These are phyloP conservation scores for Trachelus troglodyta DNA, from an alignment of 2,888 invertebrate genomes.

Conservation along the genomic window DNA sequence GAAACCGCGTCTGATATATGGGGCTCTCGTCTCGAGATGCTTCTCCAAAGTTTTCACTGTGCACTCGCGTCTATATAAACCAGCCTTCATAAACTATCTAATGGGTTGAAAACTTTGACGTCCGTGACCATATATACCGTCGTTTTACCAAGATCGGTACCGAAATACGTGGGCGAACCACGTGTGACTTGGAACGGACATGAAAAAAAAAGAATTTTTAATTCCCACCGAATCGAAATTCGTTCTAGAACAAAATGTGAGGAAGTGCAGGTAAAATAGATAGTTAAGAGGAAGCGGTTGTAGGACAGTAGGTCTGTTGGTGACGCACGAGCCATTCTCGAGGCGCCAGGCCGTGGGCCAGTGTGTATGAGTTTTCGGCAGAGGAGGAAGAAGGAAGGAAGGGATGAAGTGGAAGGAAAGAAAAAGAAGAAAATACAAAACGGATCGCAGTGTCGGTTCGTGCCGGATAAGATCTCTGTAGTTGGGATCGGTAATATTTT, in stretches of 20 bases:
- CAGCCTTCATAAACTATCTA: neutral
- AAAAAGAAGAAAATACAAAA: constrained; percentile 39
- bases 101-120: neutral
- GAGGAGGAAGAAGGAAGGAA: constrained; percentile 17
- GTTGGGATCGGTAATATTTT: constrained; percentile 61
- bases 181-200: neutral
- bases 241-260: neutral
- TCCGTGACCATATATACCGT: neutral
- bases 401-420: constrained; percentile 26
- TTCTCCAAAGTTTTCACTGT: neutral
- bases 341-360: constrained; percentile 41
- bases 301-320: constrained; percentile 17
- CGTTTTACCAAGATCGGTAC: neutral
- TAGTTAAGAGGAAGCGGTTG: neutral
- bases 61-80: neutral
- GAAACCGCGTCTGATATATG: constrained; percentile 8
- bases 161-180: neutral
- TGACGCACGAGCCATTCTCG: constrained; percentile 42
- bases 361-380: constrained; percentile 2
- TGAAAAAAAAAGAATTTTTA: neutral
- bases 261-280: neutral
- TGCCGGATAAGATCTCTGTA: constrained; percentile 57
- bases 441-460: constrained; percentile 45
- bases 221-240: neutral
- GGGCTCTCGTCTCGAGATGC: neutral